Conservation (phyloP, 2,797 vertebrate species). For the Morelia viridis region DNA sequence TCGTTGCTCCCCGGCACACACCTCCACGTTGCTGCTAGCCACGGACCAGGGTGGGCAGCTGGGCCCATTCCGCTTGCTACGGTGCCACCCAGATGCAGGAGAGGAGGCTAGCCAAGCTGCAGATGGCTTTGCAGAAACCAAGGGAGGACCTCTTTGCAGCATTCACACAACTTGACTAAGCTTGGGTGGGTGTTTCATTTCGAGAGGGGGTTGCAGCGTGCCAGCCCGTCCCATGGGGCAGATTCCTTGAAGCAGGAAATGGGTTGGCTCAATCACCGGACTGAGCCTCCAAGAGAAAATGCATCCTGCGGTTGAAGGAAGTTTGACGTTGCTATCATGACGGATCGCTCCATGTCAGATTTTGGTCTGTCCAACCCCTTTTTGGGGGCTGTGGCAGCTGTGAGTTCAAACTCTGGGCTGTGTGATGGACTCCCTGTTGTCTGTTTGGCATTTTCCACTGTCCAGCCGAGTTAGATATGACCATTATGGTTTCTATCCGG, state of each 20-base stretch:
- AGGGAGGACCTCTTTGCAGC: background rate
- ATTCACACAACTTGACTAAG: background rate
- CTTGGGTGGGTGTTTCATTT: background rate
- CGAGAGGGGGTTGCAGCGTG: background rate
- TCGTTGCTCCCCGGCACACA: background rate
- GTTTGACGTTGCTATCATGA: background rate
- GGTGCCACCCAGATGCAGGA: background rate
- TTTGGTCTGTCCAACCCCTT: background rate
- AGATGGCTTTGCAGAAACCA: background rate
- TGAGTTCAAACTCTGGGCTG: background rate
- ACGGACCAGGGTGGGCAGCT: background rate
- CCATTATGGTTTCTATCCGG: background rate
- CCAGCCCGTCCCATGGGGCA: background rate
- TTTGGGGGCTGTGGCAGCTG: too few relatives aligned
- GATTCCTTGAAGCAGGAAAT: background rate
- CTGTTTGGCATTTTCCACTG: background rate
- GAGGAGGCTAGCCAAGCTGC: background rate
- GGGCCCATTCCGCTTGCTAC: background rate
- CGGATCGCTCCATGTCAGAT: background rate
- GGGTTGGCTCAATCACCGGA: background rate
- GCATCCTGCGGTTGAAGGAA: background rate
- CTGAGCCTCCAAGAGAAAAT: background rate
- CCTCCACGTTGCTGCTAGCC: background rate
- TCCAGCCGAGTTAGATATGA: background rate
- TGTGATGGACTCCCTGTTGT: accelerated